These are phyloP conservation scores for Drosophila neotestacea DNA, from an alignment of 2,888 invertebrate species.

Conservation along the genomic window DNA sequence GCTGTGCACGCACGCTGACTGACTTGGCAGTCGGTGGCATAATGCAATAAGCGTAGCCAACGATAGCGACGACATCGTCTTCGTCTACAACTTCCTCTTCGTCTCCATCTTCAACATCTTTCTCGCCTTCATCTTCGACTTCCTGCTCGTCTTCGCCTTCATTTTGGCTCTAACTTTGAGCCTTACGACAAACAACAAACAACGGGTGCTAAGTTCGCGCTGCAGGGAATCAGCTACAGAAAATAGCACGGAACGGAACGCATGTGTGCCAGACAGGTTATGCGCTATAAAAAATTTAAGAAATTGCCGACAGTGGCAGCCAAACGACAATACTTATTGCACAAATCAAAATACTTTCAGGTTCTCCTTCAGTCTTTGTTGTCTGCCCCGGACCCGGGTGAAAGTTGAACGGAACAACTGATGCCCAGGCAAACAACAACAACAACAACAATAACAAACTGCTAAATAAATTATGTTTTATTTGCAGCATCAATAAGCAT, in stretches of 20 bases:
- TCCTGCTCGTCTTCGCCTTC: conserved; percentile 1
- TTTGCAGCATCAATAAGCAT: conserved; percentile 46
- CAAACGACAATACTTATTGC: conserved; percentile 81
- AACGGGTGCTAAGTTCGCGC: conserved; percentile 45
- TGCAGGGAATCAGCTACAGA: conserved; percentile 23
- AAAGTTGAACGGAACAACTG: conserved; percentile 56
- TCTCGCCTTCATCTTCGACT: background rate
- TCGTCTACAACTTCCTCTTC: background rate
- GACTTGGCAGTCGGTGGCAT: conserved; percentile 62
- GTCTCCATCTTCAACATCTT: background rate
- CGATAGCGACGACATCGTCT: conserved; percentile 61
- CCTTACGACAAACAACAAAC: conserved; percentile 60
- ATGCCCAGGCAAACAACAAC: conserved; percentile 41
- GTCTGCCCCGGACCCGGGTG: conserved; percentile 36
- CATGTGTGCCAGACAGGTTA: conserved; percentile 80
- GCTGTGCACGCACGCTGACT: conserved; percentile 64
- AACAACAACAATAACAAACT: conserved; percentile 51
- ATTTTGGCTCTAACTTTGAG: conserved; percentile 54
- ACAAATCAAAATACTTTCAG: conserved; percentile 78
- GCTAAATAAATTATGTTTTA: conserved; percentile 73
- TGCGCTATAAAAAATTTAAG: conserved; percentile 80
- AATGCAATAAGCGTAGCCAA: conserved; percentile 81
- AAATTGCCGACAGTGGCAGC: conserved; percentile 74
- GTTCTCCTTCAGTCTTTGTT: conserved; percentile 45
- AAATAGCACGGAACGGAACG: conserved; percentile 21